Conservation (phyloP, 2,888 invertebrate genomes). For the Chymomyza procnemis region DNA sequence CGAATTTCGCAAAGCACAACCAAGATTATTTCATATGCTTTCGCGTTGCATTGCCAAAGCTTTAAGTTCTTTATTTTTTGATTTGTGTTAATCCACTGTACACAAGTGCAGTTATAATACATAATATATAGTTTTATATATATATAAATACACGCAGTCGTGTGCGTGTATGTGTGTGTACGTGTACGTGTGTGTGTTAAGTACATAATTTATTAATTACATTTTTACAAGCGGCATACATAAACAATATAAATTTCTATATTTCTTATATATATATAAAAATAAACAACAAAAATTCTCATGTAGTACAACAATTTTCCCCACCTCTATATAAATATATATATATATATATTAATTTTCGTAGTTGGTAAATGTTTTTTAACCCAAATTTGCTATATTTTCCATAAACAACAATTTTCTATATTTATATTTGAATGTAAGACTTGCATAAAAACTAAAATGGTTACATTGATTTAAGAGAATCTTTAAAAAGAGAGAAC, state of each 20-base stretch:
- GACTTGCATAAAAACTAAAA: constrained; percentile 1
- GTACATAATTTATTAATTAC: background rate
- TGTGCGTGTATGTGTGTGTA: background rate
- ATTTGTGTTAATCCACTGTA: background rate
- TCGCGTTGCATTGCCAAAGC: background rate
- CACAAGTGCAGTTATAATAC: background rate
- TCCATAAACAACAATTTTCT: background rate
- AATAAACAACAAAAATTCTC: background rate
- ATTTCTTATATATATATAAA: background rate
- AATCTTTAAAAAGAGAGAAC: background rate
- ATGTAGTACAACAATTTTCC: background rate
- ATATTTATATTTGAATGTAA: background rate
- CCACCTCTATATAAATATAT: background rate
- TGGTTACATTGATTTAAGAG: too few species aligned
- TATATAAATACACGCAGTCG: background rate
- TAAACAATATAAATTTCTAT: background rate
- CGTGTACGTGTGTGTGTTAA: background rate
- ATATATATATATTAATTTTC: background rate
- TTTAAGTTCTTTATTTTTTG: background rate
- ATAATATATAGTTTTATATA: background rate
- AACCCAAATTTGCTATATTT: constrained; percentile 4
- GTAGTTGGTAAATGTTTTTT: constrained; percentile 22
- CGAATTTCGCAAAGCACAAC: background rate
- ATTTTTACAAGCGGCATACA: background rate
- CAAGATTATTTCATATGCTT: constrained; percentile 29